Percentiles rank a stretch among this genome's conserved stretches.
Conservation (phyloP, 2,888 invertebrate species). For the Teleogryllus oceanicus region DNA sequence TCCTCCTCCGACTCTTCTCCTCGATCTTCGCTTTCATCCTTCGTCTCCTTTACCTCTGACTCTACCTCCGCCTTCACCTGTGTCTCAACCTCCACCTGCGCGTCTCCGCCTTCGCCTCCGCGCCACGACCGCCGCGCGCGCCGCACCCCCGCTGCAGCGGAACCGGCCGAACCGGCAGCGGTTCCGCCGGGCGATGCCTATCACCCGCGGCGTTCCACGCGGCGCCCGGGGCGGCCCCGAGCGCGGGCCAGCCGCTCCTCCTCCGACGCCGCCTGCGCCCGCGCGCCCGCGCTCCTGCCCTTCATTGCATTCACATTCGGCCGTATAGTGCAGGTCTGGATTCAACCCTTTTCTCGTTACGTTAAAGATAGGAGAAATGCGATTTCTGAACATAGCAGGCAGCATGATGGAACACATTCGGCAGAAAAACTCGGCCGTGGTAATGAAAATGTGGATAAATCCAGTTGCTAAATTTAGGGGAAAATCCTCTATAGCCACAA, state of each 20-base stretch:
- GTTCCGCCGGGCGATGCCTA: neutral
- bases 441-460: too few species aligned
- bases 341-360: too few species aligned
- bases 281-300: neutral
- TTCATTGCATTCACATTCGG: too few species aligned
- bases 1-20: neutral
- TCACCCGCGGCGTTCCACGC: neutral
- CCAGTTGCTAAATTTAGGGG: too few species aligned
- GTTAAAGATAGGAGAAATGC: too few species aligned
- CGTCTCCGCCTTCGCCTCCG: neutral
- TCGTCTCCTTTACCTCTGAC: neutral
- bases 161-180: constrained; percentile 3
- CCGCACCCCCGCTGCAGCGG: neutral
- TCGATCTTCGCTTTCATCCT: neutral
- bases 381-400: too few species aligned
- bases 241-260: neutral
- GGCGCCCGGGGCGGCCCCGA: neutral
- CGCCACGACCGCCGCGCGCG: neutral
- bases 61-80: neutral
- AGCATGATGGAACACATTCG: too few species aligned
- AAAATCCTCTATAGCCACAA: too few species aligned
- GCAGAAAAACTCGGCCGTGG: too few species aligned
- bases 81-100: neutral
- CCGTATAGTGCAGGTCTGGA: too few species aligned
- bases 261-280: neutral